These are phyloP conservation scores for Lampropteryx suffumata DNA, from an alignment of 2,888 invertebrate genomes.

Conservation along the genomic window DNA sequence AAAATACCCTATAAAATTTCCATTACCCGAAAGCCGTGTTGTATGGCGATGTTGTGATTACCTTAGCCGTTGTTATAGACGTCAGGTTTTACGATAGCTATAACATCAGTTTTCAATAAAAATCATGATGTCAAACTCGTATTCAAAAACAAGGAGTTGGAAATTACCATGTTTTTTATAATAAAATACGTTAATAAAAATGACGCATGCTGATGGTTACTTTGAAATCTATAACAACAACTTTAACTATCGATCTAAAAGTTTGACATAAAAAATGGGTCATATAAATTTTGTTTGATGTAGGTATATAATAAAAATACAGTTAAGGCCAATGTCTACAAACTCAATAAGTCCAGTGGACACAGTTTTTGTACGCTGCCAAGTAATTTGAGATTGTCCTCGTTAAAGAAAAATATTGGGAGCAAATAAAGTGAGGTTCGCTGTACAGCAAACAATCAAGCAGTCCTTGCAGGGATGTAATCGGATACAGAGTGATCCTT, in stretches of 20 bases:
- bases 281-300: slow-evolving; percentile 10
- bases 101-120: slow-evolving; percentile 68
- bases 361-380: slow-evolving; percentile 40
- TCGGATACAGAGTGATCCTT: slow-evolving; percentile 68
- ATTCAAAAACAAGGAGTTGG: slow-evolving; percentile 56
- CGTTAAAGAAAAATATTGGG: slow-evolving; percentile 57
- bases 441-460: slow-evolving; percentile 66
- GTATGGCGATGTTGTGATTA: slow-evolving; percentile 50
- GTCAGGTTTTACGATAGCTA: slow-evolving; percentile 61
- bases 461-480: slow-evolving; percentile 61
- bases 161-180: slow-evolving; percentile 46
- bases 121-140: slow-evolving; percentile 52
- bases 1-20: slow-evolving; percentile 62
- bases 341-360: slow-evolving; percentile 23
- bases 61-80: slow-evolving; percentile 53
- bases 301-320: slow-evolving; percentile 3
- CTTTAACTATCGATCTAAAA: slow-evolving; percentile 26
- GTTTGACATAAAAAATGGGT: slow-evolving; percentile 6
- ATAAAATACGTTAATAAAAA: slow-evolving; percentile 46
- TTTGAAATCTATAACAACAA: slow-evolving; percentile 30
- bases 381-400: slow-evolving; percentile 58
- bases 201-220: slow-evolving; percentile 50
- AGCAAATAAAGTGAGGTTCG: slow-evolving; percentile 60
- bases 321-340: slow-evolving; percentile 1
- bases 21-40: slow-evolving; percentile 48